Evolutionary conservation across 2,888 invertebrate species (phyloP), one percentile per base, ranked within the genome.

Genomic region (Mimumesa dahlbomi): DNA sequence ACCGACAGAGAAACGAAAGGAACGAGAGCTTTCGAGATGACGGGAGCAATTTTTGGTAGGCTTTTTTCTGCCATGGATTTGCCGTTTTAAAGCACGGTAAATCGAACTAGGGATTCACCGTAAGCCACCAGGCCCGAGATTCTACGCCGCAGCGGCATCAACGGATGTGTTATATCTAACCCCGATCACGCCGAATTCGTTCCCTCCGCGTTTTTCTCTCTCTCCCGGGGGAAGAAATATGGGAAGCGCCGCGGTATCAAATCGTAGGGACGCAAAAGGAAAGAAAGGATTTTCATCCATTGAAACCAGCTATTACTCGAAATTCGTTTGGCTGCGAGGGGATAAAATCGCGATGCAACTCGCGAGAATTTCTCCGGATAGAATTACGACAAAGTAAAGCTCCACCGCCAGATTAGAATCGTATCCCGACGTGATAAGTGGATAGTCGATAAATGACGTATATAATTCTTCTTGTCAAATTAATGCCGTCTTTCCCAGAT

Each of bases 11-110:
- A n/a, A n/a, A n/a, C n/a, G n/a, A n/a, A n/a, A n/a, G n/a, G n/a
- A n/a, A n/a, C n/a, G n/a, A n/a, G n/a, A n/a, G n/a, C n/a, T n/a
- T n/a, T n/a, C n/a, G n/a, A n/a, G n/a, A n/a, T n/a, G n/a, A n/a
- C n/a, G n/a, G n/a, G n/a, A n/a, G n/a, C n/a, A 19, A 18, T 42
- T 19, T 42, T 14, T 2, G 13, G 16, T 14, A 16, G n/a, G n/a
- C 3, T 19, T 31, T 11, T 11, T 34, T 4, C 11, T 2, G 4
- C n/a, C n/a, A 34, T n/a, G n/a, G 71, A 68, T 67, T 66, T 68
- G 50, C 18, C 63, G 19, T 68, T 70, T 73, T 58, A 68, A 50
- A 50, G 58, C 45, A 18, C 61, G 54, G 14, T 52, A 58, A 71
- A 73, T 71, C 52, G 34, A 62, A 78, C 40, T 31, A 54, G 38